A percentile compares a stretch with the other conserved stretches of the same genome.
These are phyloP conservation scores for Micrasema longulum DNA, from an alignment of 1,140 invertebrate genomes.

Conservation along the genomic window DNA sequence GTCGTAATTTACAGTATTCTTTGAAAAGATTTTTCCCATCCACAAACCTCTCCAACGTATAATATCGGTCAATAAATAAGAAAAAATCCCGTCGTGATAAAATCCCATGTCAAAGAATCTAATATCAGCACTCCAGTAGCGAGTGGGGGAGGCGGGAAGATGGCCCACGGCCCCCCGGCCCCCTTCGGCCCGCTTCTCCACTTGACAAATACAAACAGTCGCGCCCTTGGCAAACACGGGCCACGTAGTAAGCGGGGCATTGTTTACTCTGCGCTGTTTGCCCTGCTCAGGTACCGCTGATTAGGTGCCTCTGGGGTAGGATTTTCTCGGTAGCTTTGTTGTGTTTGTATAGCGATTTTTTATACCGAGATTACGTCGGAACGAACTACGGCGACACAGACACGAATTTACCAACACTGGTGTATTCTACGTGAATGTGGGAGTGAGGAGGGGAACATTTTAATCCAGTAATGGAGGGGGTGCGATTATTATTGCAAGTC, in stretches of 20 bases:
- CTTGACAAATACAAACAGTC: slow-evolving; percentile 49
- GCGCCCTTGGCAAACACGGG: slow-evolving; percentile 49
- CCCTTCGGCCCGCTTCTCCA: not conserved
- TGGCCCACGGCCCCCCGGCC: not conserved
- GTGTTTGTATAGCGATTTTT: slow-evolving; percentile 22
- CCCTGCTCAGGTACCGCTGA: slow-evolving; percentile 30
- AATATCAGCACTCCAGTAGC: slow-evolving; percentile 39
- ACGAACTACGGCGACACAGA: too few species aligned
- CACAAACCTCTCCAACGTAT: slow-evolving; percentile 9
- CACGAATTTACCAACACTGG: too few species aligned
- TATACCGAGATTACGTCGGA: slow-evolving; percentile 15
- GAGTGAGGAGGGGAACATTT: too few species aligned
- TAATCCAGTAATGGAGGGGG: too few species aligned
- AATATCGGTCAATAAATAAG: slow-evolving; percentile 32
- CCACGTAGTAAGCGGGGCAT: slow-evolving; percentile 19
- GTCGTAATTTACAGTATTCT: not conserved
- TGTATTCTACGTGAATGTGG: too few species aligned
- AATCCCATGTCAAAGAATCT: slow-evolving; percentile 38
- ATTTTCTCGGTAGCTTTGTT: slow-evolving; percentile 26
- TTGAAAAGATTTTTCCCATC: not conserved
- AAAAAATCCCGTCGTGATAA: slow-evolving; percentile 28
- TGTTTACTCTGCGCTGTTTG: slow-evolving; percentile 9
- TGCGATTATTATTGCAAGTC: too few species aligned
- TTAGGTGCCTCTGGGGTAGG: slow-evolving; percentile 23
- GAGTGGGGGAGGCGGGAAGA: slow-evolving; percentile 12